Conservation (phyloP, 2,113 vertebrate genomes). For the Lasiurus borealis region DNA sequence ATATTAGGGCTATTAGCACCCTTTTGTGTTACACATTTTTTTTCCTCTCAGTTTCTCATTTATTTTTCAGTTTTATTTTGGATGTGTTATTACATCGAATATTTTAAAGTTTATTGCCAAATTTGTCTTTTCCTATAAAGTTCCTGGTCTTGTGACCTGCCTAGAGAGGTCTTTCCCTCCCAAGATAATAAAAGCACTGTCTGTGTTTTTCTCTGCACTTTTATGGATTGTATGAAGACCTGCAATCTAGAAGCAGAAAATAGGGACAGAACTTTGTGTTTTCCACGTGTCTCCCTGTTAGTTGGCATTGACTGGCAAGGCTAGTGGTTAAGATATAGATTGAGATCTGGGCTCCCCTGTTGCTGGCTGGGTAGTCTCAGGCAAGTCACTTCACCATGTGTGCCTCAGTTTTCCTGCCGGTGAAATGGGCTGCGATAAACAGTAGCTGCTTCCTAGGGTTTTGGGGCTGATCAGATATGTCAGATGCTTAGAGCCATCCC, state of each 20-base stretch:
- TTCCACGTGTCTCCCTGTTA: accelerated
- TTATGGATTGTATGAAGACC: neutral
- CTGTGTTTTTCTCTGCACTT: neutral
- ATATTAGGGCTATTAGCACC: neutral
- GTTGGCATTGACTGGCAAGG: neutral
- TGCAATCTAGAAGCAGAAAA: accelerated
- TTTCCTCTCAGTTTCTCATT: neutral
- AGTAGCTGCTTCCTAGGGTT: neutral
- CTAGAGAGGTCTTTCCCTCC: neutral
- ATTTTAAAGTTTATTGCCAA: neutral
- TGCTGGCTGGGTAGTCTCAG: neutral
- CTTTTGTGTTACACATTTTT: neutral
- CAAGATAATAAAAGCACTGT: neutral
- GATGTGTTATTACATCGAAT: neutral
- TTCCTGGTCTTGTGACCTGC: neutral
- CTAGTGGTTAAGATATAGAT: too few relatives aligned
- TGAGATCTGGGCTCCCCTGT: neutral
- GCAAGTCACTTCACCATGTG: neutral
- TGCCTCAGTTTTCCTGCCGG: neutral
- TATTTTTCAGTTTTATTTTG: slow-evolving; percentile 41
- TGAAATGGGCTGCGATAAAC: neutral
- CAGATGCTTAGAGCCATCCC: too few relatives aligned
- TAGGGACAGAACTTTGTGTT: too few relatives aligned
- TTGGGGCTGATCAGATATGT: neutral
- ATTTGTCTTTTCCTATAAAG: neutral